Conservation (phyloP, 2,113 vertebrate genomes). For the Cariama cristata region DNA sequence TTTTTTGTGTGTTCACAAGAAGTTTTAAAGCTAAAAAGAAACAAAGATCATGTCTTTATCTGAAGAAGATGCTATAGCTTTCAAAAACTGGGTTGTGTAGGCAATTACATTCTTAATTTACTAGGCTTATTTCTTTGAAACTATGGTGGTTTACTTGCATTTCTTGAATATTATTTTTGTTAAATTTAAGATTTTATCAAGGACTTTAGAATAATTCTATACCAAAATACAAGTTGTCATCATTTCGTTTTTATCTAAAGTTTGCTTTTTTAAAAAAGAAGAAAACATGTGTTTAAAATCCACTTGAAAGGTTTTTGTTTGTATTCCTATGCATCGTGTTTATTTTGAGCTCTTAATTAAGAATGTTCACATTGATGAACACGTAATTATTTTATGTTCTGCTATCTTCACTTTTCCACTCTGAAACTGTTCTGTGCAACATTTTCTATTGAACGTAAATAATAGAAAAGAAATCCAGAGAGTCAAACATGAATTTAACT, state of each 20-base stretch:
- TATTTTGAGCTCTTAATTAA: neutral
- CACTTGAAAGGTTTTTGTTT: neutral
- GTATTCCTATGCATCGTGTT: neutral
- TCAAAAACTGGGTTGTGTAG: neutral
- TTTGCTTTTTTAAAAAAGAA: neutral
- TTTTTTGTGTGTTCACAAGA: neutral
- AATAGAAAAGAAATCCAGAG: neutral
- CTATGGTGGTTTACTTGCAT: rapidly evolving
- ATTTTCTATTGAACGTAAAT: neutral
- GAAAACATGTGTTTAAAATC: neutral
- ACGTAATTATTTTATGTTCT: neutral
- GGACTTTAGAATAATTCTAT: neutral
- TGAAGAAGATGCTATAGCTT: neutral
- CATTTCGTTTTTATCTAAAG: neutral
- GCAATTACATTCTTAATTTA: neutral
- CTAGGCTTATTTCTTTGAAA: neutral
- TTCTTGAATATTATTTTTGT: neutral
- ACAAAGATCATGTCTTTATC: neutral
- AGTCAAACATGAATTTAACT: neutral
- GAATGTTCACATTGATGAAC: rapidly evolving
- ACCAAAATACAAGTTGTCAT: neutral
- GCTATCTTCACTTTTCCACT: neutral
- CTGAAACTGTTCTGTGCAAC: rapidly evolving
- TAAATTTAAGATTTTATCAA: neutral
- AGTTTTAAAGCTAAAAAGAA: neutral